phyloP scores from a whole-genome alignment of 37 sponge, comb jelly and placozoan genomes.

The Chondrosia reniformis region DNA sequence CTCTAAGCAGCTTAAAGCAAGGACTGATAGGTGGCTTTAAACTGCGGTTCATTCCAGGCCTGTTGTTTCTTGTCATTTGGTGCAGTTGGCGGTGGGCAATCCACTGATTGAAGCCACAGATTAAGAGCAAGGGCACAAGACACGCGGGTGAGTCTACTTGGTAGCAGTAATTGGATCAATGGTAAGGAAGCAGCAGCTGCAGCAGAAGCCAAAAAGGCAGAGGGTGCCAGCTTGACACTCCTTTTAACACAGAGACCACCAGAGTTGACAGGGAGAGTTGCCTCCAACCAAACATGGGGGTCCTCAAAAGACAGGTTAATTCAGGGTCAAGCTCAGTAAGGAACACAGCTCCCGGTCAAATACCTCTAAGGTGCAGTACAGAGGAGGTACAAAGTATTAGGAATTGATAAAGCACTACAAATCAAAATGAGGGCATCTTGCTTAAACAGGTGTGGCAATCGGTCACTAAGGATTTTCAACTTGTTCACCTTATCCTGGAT shows the following conservation, averaged over 20 bases:
- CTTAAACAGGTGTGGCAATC: neutral
- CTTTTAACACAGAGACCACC: slow-evolving; percentile 2
- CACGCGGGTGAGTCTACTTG: neutral
- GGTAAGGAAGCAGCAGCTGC: neutral
- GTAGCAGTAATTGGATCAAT: neutral
- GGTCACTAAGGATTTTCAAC: neutral
- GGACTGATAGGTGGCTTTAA: neutral
- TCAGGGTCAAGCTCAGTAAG: neutral
- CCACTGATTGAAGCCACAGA: neutral
- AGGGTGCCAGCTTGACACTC: neutral
- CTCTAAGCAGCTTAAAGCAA: neutral
- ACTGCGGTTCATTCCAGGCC: slow-evolving; percentile 1
- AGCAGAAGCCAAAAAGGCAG: slow-evolving; percentile 24
- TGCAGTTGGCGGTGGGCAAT: slow-evolving; percentile 10
- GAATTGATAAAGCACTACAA: neutral
- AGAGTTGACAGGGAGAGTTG: neutral
- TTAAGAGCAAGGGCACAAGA: neutral
- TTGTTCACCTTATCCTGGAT: neutral
- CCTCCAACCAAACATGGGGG: neutral
- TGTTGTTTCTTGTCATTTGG: neutral
- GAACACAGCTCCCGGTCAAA: slow-evolving; percentile 6
- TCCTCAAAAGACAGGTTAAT: neutral
- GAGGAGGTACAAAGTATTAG: neutral
- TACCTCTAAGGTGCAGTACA: neutral
- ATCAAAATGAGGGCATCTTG: slow-evolving; percentile 10